Base-by-base conservation (phyloP, 1,140 invertebrate species). In the Ceratosolen fusciceps region DNA sequence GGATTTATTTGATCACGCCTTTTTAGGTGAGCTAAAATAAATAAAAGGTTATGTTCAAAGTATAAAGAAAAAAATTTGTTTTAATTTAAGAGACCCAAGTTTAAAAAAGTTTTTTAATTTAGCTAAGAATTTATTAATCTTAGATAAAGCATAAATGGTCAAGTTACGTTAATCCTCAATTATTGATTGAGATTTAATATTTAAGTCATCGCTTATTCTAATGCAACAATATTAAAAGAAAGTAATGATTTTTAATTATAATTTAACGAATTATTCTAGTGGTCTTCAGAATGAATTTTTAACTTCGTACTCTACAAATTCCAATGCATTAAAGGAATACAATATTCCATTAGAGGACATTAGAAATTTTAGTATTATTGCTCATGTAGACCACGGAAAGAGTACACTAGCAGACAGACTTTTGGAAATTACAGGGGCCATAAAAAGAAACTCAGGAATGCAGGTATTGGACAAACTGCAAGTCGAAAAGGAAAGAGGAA, bases 301-400 rank as follows among this genome's bases (percentile, higher is more conserved):
- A 65, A 58, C 26, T 10, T 58, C 24, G 47, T 89, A 85, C 49
- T 86, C 77, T 5, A 84, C 79, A n/a, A 65, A 84, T 0, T 16
- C 34, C 3, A 47, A 72, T 1, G 70, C 79, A 26, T 29, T 80
- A 21, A 85, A 87, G 74, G 87, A 86, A 8, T 84, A 86, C 47
- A 74, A 89, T 37, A 88, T 88, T 12, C 93, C 94, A 5, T 85
- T 93, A 67, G 93, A 96, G 79, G 93, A 92, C 80, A 98, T 98
- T 47, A 91, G 97, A 56, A 99, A 98, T 88, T 98, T 99, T 86
- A 95, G 96, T 89, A 99, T 99, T 82, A 97, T 99, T 79, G 98
- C 98, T 49, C 98, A 99, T 91, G 95, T 99, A 21, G 98, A 99
- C 90, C 98, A 99, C 92, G 98, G 98, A 0, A 99, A 99, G 91